Evolutionary conservation across 2,113 vertebrate species (phyloP), one percentile per base, ranked within the genome.

Genomic region (Burhinus bistriatus): DNA sequence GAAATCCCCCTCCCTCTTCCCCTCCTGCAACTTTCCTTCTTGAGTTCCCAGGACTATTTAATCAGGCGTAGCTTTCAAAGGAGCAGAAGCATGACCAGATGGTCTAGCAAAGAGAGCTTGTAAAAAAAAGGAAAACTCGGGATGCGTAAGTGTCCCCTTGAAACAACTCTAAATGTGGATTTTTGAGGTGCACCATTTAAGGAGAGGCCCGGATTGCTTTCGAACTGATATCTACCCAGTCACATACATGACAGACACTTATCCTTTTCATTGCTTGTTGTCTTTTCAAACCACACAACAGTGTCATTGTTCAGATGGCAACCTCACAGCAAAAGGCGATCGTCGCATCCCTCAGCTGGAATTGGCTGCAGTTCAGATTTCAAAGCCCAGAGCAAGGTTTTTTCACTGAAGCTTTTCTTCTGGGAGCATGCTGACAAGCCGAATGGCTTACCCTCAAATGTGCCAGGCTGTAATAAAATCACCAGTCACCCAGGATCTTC

Each of bases 381-480:
- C 62, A 55, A 95, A 83, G 90, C 94, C 89, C 87, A 87, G 59
- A 93, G 92, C 71, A 83, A 94, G 70, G 73, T 44, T 92, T 96
- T 64, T 87, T 66, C 86, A 76, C 77, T 32, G 94, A 20, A 95
- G 96, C 44, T 49, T 83, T 76, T 77, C 95, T 90, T 59, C 89
- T 89, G 87, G 84, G 65, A 95, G 83, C 83, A 84, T 8, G 52
- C 64, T 83, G 96, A 97, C 92, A 96, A 96, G 92, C 78, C 12
- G 61, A 95, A 83, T 21, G 77, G 83, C 93, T 91, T 75, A 44
- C 29, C 72, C 87, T 75, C 34, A 32, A 86, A 80, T 40, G 62
- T 64, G 95, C 95, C 97, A 96, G 95, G 61, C 34, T n/a, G 30
- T 90, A 91, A 96, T 55, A 45, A 96, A 96, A 93, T 84, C 65